phyloP scores from a whole-genome alignment of 1,140 invertebrate species.

The Mylabris phalerata region DNA sequence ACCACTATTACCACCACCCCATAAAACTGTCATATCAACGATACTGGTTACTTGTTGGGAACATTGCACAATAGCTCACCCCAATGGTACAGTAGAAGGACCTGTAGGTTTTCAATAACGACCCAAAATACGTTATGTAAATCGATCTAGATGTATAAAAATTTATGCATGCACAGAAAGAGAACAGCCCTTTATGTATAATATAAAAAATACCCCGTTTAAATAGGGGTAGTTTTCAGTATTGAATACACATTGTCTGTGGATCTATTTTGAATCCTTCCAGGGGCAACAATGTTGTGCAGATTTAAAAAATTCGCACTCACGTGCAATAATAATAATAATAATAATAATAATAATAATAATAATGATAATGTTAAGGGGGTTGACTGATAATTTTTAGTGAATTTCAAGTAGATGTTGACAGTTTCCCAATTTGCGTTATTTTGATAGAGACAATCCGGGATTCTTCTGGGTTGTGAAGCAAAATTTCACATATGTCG shows the following conservation, averaged over 20 bases:
- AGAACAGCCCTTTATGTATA: background rate
- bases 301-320: too few species aligned
- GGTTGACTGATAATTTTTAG: too few species aligned
- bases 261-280: too few species aligned
- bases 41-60: constrained; percentile 21
- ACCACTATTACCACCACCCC: background rate
- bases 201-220: too few species aligned
- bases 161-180: constrained; percentile 4
- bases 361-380: too few species aligned
- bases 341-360: too few species aligned
- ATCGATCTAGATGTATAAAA: constrained; percentile 14
- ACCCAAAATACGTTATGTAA: constrained; percentile 25
- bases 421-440: too few species aligned
- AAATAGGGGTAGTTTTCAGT: too few species aligned
- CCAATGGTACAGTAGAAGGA: constrained; percentile 13
- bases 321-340: too few species aligned
- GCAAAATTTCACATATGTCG: constrained; percentile 27
- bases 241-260: too few species aligned
- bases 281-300: too few species aligned
- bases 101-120: constrained; percentile 19
- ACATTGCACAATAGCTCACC: constrained; percentile 15
- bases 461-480: constrained; percentile 26
- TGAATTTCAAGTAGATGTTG: too few species aligned
- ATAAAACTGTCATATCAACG: constrained; percentile 16
- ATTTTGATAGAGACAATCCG: background rate